Base-by-base conservation (phyloP, 1,140 invertebrate genomes). In the Bombus haemorrhoidalis region DNA sequence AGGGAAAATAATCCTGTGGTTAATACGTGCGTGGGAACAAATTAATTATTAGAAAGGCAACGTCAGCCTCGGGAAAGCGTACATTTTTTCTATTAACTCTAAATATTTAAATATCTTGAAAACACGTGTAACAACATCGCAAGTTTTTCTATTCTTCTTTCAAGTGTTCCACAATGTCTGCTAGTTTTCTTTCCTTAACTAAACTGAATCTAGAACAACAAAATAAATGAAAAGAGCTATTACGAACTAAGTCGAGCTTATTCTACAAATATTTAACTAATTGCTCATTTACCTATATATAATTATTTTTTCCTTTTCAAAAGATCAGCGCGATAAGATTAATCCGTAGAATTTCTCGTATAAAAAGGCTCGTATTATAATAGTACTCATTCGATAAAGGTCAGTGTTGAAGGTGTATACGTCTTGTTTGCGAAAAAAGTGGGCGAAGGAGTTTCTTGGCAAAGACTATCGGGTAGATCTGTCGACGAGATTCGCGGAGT, bases 391-490 rank as follows among this genome's bases (percentile, higher is more conserved):
- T 25, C 37, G 32, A 80, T 37, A 62, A 80, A 72, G 76, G 77
- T 69, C 76, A 71, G 37, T 53, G 64, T 62, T 66, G 39, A 4
- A 72, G 39, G 37, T 22, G 74, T 75, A 32, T 43, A 72, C 15
- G 47, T 12, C 68, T 73, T 47, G 76, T 72, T 79, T 79, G 76
- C 5, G 39, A 79, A 64, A 62, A 62, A 41, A n/a, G 25, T 6
- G 22, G 22, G 28, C 18, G 68, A 80, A 69, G 66, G 28, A 85
- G 83, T 73, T 80, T 80, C 83, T 84, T 84, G 87, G 84, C 76
- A 86, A 69, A 66, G 75, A 75, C 80, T 90, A 90, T 87, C 90
- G 86, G 85, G 32, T 78, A 88, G 91, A 93, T 90, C 86, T 68
- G 90, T 77, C 84, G 85, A 68, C 59, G 66, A 71, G 80, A 87